phyloP scores from a whole-genome alignment of 1,140 invertebrate genomes.

The Saccostrea echinata region DNA sequence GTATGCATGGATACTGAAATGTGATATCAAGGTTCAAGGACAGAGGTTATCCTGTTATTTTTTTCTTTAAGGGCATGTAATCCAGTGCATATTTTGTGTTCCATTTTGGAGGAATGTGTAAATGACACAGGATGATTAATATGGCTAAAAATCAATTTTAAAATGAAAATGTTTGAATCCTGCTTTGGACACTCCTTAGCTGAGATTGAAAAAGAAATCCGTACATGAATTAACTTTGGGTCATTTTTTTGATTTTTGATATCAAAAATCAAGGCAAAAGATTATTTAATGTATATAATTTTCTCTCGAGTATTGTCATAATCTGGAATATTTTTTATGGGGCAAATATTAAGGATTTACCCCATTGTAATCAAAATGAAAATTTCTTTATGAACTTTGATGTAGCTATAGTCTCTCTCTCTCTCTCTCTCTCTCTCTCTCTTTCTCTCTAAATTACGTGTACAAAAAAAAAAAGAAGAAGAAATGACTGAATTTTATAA shows the following conservation, averaged over 20 bases:
- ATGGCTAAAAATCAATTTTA: neutral
- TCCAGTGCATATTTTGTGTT: neutral
- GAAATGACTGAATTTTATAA: too few relatives aligned
- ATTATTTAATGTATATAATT: neutral
- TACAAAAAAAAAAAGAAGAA: too few relatives aligned
- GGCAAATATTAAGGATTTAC: too few relatives aligned
- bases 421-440: neutral
- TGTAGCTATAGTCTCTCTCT: neutral
- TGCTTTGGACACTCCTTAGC: neutral
- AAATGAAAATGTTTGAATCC: neutral
- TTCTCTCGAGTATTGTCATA: neutral
- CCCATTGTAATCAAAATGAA: too few relatives aligned
- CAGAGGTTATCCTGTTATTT: neutral
- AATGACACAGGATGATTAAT: neutral
- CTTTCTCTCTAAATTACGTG: neutral
- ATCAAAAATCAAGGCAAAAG: neutral
- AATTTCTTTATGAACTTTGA: neutral
- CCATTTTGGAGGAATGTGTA: neutral
- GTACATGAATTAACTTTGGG: too few relatives aligned
- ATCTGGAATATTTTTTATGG: too few relatives aligned
- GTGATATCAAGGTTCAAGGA: neutral
- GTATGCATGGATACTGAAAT: neutral
- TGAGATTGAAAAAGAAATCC: too few relatives aligned
- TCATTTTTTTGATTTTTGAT: neutral
- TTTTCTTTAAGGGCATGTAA: neutral